phyloP scores from a whole-genome alignment of 2,888 invertebrate genomes.

The Pammene fasciana region DNA sequence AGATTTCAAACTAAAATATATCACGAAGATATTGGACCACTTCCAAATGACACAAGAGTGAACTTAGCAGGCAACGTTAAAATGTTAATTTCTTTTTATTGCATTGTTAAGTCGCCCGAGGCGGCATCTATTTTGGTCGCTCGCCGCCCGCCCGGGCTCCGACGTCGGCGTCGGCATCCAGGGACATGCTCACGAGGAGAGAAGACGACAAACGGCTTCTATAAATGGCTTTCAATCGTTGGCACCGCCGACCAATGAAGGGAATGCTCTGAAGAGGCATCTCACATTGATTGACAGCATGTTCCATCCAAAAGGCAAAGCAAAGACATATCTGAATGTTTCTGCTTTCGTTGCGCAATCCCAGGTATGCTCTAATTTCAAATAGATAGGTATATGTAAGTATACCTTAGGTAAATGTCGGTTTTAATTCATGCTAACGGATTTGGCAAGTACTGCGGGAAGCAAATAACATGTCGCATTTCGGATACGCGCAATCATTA shows the following conservation, averaged over 20 bases:
- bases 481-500: conserved; percentile 68
- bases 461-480: conserved; percentile 55
- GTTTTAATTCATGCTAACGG: conserved; percentile 12
- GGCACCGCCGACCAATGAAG: conserved; percentile 55
- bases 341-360: conserved; percentile 18
- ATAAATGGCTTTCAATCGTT: conserved; percentile 76
- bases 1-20: conserved; percentile 71
- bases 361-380: conserved; percentile 15
- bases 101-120: conserved; percentile 81
- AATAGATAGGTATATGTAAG: conserved; percentile 11
- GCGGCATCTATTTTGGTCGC: conserved; percentile 77
- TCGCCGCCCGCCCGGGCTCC: conserved; percentile 75
- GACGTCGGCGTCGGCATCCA: conserved; percentile 61
- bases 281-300: conserved; percentile 50
- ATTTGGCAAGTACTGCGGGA: conserved; percentile 46
- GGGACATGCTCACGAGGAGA: conserved; percentile 78
- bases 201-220: conserved; percentile 78
- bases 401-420: neutral
- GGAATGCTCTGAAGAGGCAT: conserved; percentile 39
- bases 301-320: conserved; percentile 19
- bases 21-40: conserved; percentile 72
- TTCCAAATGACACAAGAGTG: conserved; percentile 81
- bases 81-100: conserved; percentile 83
- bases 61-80: conserved; percentile 78
- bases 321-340: conserved; percentile 13